Base-by-base conservation (phyloP, 1,140 invertebrate genomes). In the Temnothorax curvispinosus region DNA sequence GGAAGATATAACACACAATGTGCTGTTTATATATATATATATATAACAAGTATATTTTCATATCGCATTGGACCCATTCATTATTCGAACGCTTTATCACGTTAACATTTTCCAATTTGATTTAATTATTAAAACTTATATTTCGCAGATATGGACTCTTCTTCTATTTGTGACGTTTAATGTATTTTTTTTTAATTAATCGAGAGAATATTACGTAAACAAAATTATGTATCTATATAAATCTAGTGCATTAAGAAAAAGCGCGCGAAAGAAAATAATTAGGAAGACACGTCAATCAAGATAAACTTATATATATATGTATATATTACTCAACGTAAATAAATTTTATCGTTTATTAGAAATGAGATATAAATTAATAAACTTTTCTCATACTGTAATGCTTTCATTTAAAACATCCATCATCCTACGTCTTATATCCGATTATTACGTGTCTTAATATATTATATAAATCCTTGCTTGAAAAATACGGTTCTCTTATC, bases 11-110 rank as follows among this genome's bases (percentile, higher is more conserved):
- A 44, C 11, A 76, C 50, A 52, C 18, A 74, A 52, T 62, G 27
- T 5, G 18, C 8, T 50, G 8, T 54, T 65, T 50, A 52, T 76
- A 62, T 71, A 27, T 27, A 27, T 27, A 27, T 27, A 27, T 27
- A 27, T 27, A 60, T 85, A 77, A 90, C n/a, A 76, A 74, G 54
- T 75, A 86, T 86, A 76, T 84, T 62, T 87, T 88, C 27, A 76
- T 76, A 72, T 58, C 67, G 74, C n/a, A 58, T 91, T 89, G 82
- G 84, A 88, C 88, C 78, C 90, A 89, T 89, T 89, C 76, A 80
- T 91, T 91, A 78, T 74, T 80, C 75, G 78, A 87, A 89, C 85
- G 64, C 41, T 91, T 91, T 86, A 89, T 27, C 77, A 91, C 78
- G n/a, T n/a, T 52, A 89, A 82, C 82, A 13, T 41, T 32, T 84